These are phyloP conservation scores for Stegana nigrithorax DNA, from an alignment of 2,888 invertebrate species.

Conservation along the genomic window DNA sequence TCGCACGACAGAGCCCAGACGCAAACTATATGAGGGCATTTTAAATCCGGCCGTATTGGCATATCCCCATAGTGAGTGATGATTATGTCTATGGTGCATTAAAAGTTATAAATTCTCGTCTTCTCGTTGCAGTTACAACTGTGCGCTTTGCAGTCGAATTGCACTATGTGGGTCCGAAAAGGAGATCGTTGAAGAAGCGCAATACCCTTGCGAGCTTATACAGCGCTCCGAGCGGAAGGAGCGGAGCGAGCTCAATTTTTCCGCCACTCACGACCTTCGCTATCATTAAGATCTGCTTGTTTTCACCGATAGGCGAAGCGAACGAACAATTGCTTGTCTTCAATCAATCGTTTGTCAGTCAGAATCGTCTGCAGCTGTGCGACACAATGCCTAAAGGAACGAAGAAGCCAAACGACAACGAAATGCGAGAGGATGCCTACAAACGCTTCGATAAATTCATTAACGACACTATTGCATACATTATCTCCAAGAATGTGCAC, in stretches of 20 bases:
- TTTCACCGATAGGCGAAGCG: constrained; percentile 39
- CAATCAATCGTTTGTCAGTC: constrained; percentile 33
- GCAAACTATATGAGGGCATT: constrained; percentile 46
- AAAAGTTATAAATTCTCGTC: neutral
- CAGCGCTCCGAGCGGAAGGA: neutral
- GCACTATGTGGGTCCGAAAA: constrained; percentile 33
- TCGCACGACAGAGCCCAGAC: constrained; percentile 10
- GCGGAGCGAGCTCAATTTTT: neutral
- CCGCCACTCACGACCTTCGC: constrained; percentile 34
- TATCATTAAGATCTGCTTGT: constrained; percentile 41
- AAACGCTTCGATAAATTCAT: constrained; percentile 37
- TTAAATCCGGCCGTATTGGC: constrained; percentile 49
- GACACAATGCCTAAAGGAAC: neutral
- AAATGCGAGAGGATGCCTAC: constrained; percentile 31
- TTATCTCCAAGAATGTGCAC: constrained; percentile 35
- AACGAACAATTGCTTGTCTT: constrained; percentile 38
- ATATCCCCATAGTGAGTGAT: constrained; percentile 46
- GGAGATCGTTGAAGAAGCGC: neutral
- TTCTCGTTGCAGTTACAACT: constrained; percentile 27
- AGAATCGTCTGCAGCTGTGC: constrained; percentile 42
- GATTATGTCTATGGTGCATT: neutral
- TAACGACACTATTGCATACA: constrained; percentile 31
- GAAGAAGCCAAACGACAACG: neutral
- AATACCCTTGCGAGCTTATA: neutral
- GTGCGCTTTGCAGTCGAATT: constrained; percentile 47